phyloP scores from a whole-genome alignment of 2,797 vertebrate species.

The Mus minutoides region DNA sequence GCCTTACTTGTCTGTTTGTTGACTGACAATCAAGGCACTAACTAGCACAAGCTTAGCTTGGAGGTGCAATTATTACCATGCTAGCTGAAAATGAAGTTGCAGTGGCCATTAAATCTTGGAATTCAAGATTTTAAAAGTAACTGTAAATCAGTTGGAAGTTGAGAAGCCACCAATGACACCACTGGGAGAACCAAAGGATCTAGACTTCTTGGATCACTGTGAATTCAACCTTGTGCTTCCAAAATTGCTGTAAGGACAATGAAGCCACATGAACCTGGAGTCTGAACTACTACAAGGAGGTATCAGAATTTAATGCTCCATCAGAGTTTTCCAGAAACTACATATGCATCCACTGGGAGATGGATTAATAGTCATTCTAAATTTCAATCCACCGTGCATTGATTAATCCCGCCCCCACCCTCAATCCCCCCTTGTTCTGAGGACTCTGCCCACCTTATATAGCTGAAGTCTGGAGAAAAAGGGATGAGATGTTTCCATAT shows the following conservation, averaged over 20 bases:
- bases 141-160: neutral
- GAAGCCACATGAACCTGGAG: neutral
- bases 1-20: too few species aligned
- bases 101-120: neutral
- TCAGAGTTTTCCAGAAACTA: neutral
- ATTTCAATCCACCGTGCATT: neutral
- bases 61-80: neutral
- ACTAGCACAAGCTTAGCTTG: neutral
- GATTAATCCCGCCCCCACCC: neutral
- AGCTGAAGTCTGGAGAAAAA: neutral
- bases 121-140: conserved; percentile 54
- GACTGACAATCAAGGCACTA: neutral
- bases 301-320: neutral
- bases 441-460: neutral
- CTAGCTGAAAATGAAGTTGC: neutral
- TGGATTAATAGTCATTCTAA: neutral
- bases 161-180: neutral
- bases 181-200: neutral
- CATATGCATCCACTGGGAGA: neutral
- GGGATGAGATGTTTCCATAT: conserved; percentile 9
- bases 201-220: neutral
- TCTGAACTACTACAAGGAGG: neutral
- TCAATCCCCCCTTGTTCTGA: neutral
- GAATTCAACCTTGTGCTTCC: neutral
- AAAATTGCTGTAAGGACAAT: neutral